Evolutionary conservation across 2,797 vertebrate species (phyloP).

Genomic region (Austrolebias charrua): DNA sequence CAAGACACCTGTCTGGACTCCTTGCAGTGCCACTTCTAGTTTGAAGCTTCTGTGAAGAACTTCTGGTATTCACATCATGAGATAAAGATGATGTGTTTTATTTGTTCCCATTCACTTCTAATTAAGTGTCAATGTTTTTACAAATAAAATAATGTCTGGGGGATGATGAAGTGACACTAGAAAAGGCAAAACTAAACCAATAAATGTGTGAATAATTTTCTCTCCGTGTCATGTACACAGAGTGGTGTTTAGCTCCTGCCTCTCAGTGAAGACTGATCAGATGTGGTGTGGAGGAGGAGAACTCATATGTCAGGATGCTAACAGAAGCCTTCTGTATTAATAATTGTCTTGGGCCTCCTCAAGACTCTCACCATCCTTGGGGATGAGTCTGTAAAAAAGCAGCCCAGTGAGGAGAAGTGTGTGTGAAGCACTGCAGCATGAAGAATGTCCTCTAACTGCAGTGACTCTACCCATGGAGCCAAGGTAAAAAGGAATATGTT

Average conservation of each 20-base stretch:
- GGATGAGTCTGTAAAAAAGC: conserved; percentile 66
- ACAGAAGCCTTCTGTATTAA: conserved; percentile 63
- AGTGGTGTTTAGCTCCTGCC: conserved; percentile 26
- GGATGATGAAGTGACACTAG: conserved; percentile 1
- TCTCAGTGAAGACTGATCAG: conserved; percentile 26
- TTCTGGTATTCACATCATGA: too few relatives aligned
- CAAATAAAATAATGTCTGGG: too few relatives aligned
- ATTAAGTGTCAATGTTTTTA: too few relatives aligned
- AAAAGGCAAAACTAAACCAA: conserved; percentile 30
- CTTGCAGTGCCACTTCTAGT: too few relatives aligned
- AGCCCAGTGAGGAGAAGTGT: conserved; percentile 57
- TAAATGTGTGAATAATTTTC: conserved; percentile 42
- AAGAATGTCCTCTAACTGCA: conserved; percentile 75
- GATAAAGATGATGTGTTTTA: too few relatives aligned
- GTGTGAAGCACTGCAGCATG: conserved; percentile 72
- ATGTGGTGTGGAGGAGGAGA: conserved; percentile 42
- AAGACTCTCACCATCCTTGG: conserved; percentile 56
- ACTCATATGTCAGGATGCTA: conserved; percentile 65
- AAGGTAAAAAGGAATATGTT: conserved; percentile 67
- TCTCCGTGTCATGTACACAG: conserved; percentile 12
- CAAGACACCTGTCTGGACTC: too few relatives aligned
- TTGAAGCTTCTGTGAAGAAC: too few relatives aligned
- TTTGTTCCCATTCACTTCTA: too few relatives aligned
- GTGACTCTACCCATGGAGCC: conserved; percentile 72
- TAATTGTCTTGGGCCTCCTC: conserved; percentile 66